phyloP scores from a whole-genome alignment of 1,140 invertebrate species.

The Fopius arisanus region DNA sequence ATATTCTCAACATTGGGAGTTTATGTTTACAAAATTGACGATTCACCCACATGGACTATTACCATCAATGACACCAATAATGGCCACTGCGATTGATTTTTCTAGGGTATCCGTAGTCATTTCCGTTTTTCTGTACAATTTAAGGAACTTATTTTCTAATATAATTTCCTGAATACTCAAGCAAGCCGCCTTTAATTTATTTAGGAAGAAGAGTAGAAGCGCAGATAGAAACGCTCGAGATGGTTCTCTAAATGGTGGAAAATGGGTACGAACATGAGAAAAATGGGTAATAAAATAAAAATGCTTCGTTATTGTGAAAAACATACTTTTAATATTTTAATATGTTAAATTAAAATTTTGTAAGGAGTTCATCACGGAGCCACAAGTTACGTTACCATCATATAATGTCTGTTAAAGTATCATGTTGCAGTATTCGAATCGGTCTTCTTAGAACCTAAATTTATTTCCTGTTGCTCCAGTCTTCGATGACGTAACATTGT shows the following conservation, averaged over 20 bases:
- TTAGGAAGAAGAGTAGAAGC: constrained; percentile 41
- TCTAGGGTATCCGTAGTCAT: constrained; percentile 5
- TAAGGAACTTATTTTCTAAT: constrained; percentile 18
- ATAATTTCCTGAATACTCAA: constrained; percentile 13
- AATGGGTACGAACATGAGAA: too few species aligned
- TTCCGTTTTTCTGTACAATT: constrained; percentile 18
- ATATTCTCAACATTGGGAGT: constrained; percentile 60
- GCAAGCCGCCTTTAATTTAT: constrained; percentile 38
- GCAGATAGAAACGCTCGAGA: too few species aligned
- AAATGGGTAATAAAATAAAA: too few species aligned
- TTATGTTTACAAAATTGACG: constrained; percentile 60
- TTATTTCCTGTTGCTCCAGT: constrained; percentile 68
- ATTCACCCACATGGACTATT: constrained; percentile 63
- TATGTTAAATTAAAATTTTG: too few species aligned
- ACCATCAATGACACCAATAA: neutral
- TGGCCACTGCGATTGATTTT: neutral
- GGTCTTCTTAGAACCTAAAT: constrained; percentile 54
- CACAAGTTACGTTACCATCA: too few species aligned
- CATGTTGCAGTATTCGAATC: constrained; percentile 53
- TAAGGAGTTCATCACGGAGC: too few species aligned
- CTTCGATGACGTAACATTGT: constrained; percentile 77
- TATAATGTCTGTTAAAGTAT: constrained; percentile 45
- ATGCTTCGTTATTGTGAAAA: too few species aligned
- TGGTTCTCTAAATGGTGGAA: too few species aligned
- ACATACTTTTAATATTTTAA: too few species aligned